Evolutionary conservation across 2,113 vertebrate genomes (phyloP), one percentile per base, ranked within the genome.

Genomic region (Xiphophorus couchianus): DNA sequence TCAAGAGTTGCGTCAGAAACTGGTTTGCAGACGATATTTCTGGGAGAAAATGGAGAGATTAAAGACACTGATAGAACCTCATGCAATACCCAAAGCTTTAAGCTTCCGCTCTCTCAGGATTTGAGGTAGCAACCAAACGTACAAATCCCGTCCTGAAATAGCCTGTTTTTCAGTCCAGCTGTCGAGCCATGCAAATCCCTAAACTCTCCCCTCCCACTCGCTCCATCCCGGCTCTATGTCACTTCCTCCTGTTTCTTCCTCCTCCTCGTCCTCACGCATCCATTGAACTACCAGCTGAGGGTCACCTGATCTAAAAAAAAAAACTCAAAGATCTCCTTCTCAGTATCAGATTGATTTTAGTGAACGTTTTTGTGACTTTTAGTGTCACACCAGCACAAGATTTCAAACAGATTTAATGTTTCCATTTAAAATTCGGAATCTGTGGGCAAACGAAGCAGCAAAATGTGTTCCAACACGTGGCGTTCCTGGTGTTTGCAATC

Each of bases 91-190:
- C 72, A 66, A 71, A 28, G 80, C 83, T 81, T 84, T 88, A 90
- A 89, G 85, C 87, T 88, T 77, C 74, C 28, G 5, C 78, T 88
- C 82, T 84, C 78, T 76, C 83, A 78, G 88, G 93, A 94, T 94
- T 93, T 93, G 91, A 92, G 91, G 90, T 92, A 93, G 89, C 86
- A 89, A 93, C 83, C 78, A 87, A 91, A 93, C 84, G 78, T 91
- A 91, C 89, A 94, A 95, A 94, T 93, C 94, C 93, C 33, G 54
- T 92, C 93, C 92, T 88, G 90, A 94, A 93, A 94, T 93, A 94
- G 93, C 89, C 83, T 86, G 90, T 90, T 92, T 91, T 92, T 93
- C 90, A 86, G 92, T 90, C 93, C 93, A 94, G 93, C 91, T 94
- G 93, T 93, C 86, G 68, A 87, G 87, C 90, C 88, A 87, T 78